Conservation (phyloP, 2,888 invertebrate genomes). For the Eristalinus aeneus region DNA sequence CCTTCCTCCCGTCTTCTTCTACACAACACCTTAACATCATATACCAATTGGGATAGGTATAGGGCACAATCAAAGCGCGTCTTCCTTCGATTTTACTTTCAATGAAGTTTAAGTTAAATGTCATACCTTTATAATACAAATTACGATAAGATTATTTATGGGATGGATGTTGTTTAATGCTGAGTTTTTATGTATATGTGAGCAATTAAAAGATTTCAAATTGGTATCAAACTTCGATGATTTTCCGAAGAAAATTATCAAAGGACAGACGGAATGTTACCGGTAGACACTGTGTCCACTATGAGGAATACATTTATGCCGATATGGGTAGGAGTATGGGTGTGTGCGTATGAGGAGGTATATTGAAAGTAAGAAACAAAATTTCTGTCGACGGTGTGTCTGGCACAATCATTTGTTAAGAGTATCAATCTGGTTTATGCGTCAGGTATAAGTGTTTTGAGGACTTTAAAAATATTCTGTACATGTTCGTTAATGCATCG, state of each 20-base stretch:
- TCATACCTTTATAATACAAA: constrained; percentile 23
- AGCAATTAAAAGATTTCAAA: constrained; percentile 45
- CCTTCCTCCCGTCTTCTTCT: neutral
- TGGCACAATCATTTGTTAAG: neutral
- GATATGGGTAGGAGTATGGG: neutral
- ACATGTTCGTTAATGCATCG: no score
- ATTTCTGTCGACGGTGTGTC: constrained; percentile 48
- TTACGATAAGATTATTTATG: constrained; percentile 40
- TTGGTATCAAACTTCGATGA: constrained; percentile 45
- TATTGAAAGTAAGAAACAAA: neutral
- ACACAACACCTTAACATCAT: constrained; percentile 19
- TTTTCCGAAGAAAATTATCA: constrained; percentile 23
- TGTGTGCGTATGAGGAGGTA: neutral
- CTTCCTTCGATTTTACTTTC: constrained; percentile 68
- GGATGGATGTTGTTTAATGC: constrained; percentile 43
- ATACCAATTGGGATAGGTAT: constrained; percentile 36
- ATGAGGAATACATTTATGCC: neutral
- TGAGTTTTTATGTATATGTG: constrained; percentile 26
- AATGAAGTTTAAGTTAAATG: constrained; percentile 68
- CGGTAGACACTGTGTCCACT: constrained; percentile 52
- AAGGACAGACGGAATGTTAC: constrained; percentile 27
- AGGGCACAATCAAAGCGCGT: constrained; percentile 19
- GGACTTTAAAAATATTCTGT: no score
- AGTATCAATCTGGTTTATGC: neutral
- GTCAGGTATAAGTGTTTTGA: no score